phyloP scores from a whole-genome alignment of 1,140 invertebrate genomes.

The Helicoverpa zea region DNA sequence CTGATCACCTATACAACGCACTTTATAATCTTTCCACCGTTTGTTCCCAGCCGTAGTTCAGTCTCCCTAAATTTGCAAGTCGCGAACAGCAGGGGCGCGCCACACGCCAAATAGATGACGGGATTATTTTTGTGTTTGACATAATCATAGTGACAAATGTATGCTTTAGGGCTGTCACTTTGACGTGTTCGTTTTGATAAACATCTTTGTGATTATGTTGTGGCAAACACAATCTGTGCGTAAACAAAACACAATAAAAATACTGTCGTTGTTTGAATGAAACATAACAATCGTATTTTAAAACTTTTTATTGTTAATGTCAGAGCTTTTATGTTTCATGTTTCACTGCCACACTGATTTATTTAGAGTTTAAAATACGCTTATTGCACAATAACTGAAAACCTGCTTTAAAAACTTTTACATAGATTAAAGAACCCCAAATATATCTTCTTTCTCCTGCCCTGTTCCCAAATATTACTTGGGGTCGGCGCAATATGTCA shows the following conservation, averaged over 20 bases:
- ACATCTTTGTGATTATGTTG: slow-evolving; percentile 45
- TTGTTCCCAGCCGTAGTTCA: slow-evolving; percentile 57
- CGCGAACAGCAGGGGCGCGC: slow-evolving; percentile 77
- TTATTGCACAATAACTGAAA: neutral
- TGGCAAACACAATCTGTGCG: slow-evolving; percentile 3
- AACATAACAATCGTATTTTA: too few species aligned
- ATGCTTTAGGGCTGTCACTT: slow-evolving; percentile 78
- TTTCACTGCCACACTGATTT: too few species aligned
- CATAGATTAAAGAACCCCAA: neutral
- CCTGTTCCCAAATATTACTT: too few species aligned
- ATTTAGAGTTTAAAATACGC: too few species aligned
- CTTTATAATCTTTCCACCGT: slow-evolving; percentile 78
- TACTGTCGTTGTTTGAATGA: neutral
- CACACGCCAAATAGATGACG: slow-evolving; percentile 83
- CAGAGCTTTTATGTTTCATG: too few species aligned
- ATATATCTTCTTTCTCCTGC: too few species aligned
- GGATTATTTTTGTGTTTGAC: slow-evolving; percentile 87
- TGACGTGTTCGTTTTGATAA: slow-evolving; percentile 62
- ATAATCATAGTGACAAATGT: slow-evolving; percentile 86
- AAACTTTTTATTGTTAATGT: too few species aligned
- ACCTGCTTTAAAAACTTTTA: neutral
- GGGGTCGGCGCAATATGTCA: too few species aligned
- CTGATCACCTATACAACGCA: slow-evolving; percentile 81
- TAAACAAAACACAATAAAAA: slow-evolving; percentile 7
- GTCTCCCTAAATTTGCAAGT: slow-evolving; percentile 83